phyloP scores from a whole-genome alignment of 2,888 invertebrate species.

The Cephalotes varians region DNA sequence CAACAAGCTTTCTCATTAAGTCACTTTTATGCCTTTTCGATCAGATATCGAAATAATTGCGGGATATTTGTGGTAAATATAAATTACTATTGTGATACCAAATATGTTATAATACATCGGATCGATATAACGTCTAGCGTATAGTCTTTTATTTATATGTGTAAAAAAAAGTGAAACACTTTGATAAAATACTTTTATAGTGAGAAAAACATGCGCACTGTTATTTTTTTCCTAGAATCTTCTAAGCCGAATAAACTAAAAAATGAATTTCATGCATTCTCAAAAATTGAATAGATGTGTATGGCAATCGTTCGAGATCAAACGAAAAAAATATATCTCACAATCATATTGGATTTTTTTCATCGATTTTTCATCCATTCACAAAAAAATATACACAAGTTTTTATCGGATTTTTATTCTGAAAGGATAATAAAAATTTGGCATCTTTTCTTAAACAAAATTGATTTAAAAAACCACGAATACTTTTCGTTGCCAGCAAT shows the following conservation, averaged over 20 bases:
- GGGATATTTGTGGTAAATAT: neutral
- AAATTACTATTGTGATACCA: neutral
- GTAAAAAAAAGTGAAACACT: neutral
- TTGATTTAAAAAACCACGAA: no score
- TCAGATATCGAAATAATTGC: neutral
- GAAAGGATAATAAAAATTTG: constrained; percentile 22
- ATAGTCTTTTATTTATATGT: neutral
- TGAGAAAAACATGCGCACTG: neutral
- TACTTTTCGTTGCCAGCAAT: no score
- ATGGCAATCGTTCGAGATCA: constrained; percentile 33
- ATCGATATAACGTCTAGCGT: neutral
- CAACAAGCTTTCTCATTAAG: constrained; percentile 51
- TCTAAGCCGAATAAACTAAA: constrained; percentile 35
- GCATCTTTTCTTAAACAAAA: constrained; percentile 12
- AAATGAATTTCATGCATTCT: constrained; percentile 28
- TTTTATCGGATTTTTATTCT: constrained; percentile 17
- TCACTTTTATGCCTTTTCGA: constrained; percentile 20
- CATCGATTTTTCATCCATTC: constrained; percentile 27
- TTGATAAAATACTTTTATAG: neutral
- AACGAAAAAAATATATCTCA: constrained; percentile 31
- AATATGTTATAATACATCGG: neutral
- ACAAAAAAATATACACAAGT: constrained; percentile 19
- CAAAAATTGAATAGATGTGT: constrained; percentile 39
- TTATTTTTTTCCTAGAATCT: constrained; percentile 22
- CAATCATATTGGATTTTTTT: constrained; percentile 39